Base-by-base conservation (phyloP, 2,113 vertebrate genomes). In the Elephantulus edwardii region DNA sequence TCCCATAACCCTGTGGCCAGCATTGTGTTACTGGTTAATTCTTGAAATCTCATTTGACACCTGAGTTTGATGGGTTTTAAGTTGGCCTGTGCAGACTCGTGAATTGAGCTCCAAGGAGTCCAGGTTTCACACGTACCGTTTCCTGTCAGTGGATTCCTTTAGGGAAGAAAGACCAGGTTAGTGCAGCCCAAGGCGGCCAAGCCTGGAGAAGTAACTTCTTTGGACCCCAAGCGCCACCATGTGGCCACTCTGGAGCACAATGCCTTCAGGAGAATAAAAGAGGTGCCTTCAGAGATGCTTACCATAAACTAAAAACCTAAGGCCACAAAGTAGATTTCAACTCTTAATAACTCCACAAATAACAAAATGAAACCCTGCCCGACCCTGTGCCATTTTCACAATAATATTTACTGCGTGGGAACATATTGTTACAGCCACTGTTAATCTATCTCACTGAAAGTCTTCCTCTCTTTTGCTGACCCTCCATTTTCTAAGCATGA, bases 111-210 rank as follows among this genome's bases (percentile, higher is more conserved):
- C n/a, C 44, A 10, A 46, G 68, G 64, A 40, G 56, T 40, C 64
- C 28, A 28, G 66, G 30, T 46, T 77, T 52, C 33, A 13, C 52
- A 20, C 16, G 4, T 17, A 26, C 22, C 40, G 17, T 3, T 28
- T 19, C 42, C 46, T 8, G 58, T 56, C 7, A 1, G 7, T 54
- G 86, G 35, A 70, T 62, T 70, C 60, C 58, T 81, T 1, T 0
- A 33, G 58, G 30, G 28, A n/a, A 80, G 52, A 80, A 62, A 38
- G 26, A 6, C 8, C 8, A 8, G 1, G 19, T 14, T 12, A 1
- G 30, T 12, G 19, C 72, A 0, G 10, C 5, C 0, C 0, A 3
- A 10, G n/a, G n/a, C 5, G 24, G 68, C 68, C 46, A 10, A 5
- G 62, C 9, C 62, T 26, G 22, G 60, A 62, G 24, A 48, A 22